Conservation (phyloP, 2,113 vertebrate species). For the Xenopus tropicalis region DNA sequence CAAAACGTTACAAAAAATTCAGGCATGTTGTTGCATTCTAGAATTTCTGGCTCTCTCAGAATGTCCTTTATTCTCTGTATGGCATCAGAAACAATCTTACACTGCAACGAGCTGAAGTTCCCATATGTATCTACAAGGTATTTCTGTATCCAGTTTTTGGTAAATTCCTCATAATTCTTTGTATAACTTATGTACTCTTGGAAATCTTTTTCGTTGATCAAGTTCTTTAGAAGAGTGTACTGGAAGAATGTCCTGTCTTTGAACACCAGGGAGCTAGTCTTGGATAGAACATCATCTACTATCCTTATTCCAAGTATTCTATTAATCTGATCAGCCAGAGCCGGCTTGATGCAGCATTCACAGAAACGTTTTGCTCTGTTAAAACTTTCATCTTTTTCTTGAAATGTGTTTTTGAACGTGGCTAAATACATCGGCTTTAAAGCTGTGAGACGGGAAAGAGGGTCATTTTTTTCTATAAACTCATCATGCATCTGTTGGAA, state of each 20-base stretch:
- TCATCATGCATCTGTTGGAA: conserved; percentile 33
- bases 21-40: neutral
- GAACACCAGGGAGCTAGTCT: neutral
- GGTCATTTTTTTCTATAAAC: conserved; percentile 15
- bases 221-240: conserved; percentile 20
- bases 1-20: conserved; percentile 25
- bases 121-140: conserved; percentile 18
- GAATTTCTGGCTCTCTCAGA: neutral
- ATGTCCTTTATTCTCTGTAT: conserved; percentile 1
- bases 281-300: conserved; percentile 35
- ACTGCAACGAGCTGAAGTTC: conserved; percentile 8
- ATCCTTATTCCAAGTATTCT: conserved; percentile 43
- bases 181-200: conserved; percentile 19
- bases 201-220: conserved; percentile 32
- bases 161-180: conserved; percentile 28
- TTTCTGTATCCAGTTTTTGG: conserved; percentile 44
- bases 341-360: conserved; percentile 35
- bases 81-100: conserved; percentile 12
- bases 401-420: conserved; percentile 27
- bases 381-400: conserved; percentile 22
- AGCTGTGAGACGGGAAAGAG: neutral
- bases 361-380: conserved; percentile 34
- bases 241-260: conserved; percentile 38
- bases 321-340: conserved; percentile 7
- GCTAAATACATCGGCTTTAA: conserved; percentile 20